Percentiles rank a stretch among this genome's conserved stretches.
phyloP scores from a whole-genome alignment of 2,797 vertebrate species.

The Echiichthys vipera region DNA sequence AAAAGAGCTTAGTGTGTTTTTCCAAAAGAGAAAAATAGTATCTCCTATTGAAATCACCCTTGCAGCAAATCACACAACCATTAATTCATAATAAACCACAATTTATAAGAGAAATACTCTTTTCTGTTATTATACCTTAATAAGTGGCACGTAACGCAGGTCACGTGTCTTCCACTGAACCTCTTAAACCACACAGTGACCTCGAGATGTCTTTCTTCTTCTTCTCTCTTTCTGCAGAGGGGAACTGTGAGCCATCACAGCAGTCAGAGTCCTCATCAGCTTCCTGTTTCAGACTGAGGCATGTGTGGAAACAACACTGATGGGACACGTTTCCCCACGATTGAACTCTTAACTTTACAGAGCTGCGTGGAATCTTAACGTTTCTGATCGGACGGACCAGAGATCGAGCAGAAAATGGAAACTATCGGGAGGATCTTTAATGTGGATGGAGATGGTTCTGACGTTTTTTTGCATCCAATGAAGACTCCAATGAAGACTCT shows the following conservation, averaged over 20 bases:
- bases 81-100: not conserved
- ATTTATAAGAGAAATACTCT: conserved; percentile 7
- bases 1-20: not conserved
- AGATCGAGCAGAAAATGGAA: conserved; percentile 27
- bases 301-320: conserved; percentile 26
- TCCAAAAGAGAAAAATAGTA: not conserved
- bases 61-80: not conserved
- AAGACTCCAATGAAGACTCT: conserved; percentile 36
- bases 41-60: not conserved
- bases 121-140: not conserved
- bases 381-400: conserved; percentile 35
- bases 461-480: not conserved
- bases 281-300: conserved; percentile 45
- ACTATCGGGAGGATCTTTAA: conserved; percentile 27
- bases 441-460: conserved; percentile 30
- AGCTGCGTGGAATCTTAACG: conserved; percentile 35
- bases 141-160: conserved; percentile 5
- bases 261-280: conserved; percentile 41
- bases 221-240: conserved; percentile 45
- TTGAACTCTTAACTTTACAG: conserved; percentile 57
- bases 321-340: conserved; percentile 29
- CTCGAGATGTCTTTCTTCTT: conserved; percentile 17
- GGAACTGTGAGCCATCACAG: conserved; percentile 85
- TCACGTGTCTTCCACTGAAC: conserved; percentile 7
- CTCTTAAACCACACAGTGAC: conserved; percentile 8